Percentiles rank a stretch among this genome's conserved stretches.
Conservation (phyloP, 2,888 invertebrate genomes). For the Rhyacophila evoluta region DNA sequence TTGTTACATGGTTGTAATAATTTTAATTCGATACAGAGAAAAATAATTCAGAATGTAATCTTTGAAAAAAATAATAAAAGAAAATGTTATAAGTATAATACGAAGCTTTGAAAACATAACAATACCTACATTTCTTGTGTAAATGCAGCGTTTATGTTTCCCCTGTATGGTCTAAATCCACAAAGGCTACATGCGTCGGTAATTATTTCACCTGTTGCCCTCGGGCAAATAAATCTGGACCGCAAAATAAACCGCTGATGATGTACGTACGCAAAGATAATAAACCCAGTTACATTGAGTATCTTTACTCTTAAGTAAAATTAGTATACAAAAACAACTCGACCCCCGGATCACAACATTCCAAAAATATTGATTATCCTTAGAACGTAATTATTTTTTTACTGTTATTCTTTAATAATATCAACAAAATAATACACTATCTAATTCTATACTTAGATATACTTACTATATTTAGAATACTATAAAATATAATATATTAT, state of each 20-base stretch:
- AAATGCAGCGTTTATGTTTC: constrained; percentile 2
- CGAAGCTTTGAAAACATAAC: constrained; percentile 18
- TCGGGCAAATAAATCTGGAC: constrained; percentile 16
- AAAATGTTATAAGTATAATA: neutral
- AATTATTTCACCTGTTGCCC: constrained; percentile 34
- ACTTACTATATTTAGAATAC: too few species aligned
- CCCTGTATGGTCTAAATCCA: neutral
- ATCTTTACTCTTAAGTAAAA: neutral
- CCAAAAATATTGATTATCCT: too few species aligned
- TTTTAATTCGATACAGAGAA: neutral
- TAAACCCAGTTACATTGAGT: neutral
- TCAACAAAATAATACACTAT: too few species aligned
- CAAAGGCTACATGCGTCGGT: constrained; percentile 20
- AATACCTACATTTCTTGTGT: constrained; percentile 1
- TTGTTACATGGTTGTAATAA: neutral
- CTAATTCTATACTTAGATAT: too few species aligned
- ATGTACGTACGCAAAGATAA: neutral
- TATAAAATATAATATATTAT: too few species aligned
- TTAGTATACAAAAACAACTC: too few species aligned
- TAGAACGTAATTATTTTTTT: too few species aligned
- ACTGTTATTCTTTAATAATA: too few species aligned
- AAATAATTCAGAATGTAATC: neutral
- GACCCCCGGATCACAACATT: too few species aligned
- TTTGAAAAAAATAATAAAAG: neutral
- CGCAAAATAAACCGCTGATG: constrained; percentile 19